phyloP scores from a whole-genome alignment of 2,888 invertebrate species.

The Andrena bucephala region DNA sequence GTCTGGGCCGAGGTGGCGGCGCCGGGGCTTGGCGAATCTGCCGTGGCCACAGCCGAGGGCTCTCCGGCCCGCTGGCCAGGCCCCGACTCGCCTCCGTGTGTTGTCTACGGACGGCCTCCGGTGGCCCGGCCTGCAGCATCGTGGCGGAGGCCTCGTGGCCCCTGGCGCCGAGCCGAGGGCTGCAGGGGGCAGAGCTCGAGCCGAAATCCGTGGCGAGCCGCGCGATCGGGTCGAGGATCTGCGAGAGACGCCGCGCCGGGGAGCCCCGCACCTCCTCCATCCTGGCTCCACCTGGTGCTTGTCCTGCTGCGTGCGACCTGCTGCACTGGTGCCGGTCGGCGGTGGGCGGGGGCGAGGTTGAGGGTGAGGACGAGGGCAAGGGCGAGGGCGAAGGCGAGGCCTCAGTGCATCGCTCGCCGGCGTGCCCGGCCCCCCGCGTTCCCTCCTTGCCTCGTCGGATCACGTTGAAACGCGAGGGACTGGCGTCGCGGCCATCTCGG shows the following conservation, averaged over 20 bases:
- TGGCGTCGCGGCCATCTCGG: conserved; percentile 62
- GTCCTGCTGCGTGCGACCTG: conserved; percentile 19
- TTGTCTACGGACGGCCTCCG: conserved; percentile 77
- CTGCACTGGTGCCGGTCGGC: neutral
- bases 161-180: conserved; percentile 80
- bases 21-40: conserved; percentile 84
- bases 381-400: neutral
- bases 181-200: conserved; percentile 87
- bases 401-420: conserved; percentile 60
- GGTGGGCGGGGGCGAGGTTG: neutral
- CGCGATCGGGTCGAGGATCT: conserved; percentile 93
- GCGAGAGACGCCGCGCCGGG: conserved; percentile 90
- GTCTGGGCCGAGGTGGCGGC: conserved; percentile 82
- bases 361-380: no score
- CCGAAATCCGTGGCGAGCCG: conserved; percentile 86
- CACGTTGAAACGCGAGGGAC: conserved; percentile 58
- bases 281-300: conserved; percentile 20
- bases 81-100: conserved; percentile 78
- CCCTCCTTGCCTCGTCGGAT: conserved; percentile 53
- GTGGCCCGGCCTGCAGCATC: neutral
- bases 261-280: conserved; percentile 85
- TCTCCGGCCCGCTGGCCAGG: conserved; percentile 87
- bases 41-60: conserved; percentile 90
- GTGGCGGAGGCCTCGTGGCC: conserved; percentile 78
- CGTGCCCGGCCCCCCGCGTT: conserved; percentile 41